These are phyloP conservation scores for Champsocephalus esox DNA, from an alignment of 2,797 vertebrate species.

Conservation along the genomic window DNA sequence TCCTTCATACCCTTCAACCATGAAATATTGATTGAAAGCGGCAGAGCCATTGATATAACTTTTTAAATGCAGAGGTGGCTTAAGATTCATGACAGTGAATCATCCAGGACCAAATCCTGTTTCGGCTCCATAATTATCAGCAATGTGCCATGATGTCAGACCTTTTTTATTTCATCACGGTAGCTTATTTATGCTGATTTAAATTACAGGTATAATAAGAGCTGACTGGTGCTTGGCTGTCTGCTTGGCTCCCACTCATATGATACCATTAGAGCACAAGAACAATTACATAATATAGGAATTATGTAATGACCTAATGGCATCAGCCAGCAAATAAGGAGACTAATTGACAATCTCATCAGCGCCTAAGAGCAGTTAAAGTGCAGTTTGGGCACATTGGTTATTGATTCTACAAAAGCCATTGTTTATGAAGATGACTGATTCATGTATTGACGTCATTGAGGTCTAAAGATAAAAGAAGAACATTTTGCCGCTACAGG, in stretches of 20 bases:
- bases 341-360: conserved; percentile 34
- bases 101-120: conserved; percentile 36
- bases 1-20: conserved; percentile 44
- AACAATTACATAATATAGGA: conserved; percentile 67
- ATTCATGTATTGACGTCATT: not conserved
- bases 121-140: conserved; percentile 39
- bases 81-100: conserved; percentile 56
- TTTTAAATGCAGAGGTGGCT: conserved; percentile 65
- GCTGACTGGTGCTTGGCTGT: conserved; percentile 41
- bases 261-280: conserved; percentile 45
- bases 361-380: conserved; percentile 1
- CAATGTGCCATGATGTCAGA: conserved; percentile 14
- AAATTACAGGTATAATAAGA: conserved; percentile 53
- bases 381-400: conserved; percentile 5
- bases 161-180: conserved; percentile 21
- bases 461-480: conserved; percentile 2
- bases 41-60: conserved; percentile 47
- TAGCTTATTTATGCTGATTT: conserved; percentile 48
- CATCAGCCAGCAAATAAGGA: not conserved
- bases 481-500: not conserved
- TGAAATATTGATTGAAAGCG: conserved; percentile 69
- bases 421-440: not conserved
- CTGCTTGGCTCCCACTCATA: conserved; percentile 33
- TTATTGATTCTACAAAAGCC: not conserved
- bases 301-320: conserved; percentile 56